These are phyloP conservation scores for Lepidotrigona ventralis DNA, from an alignment of 1,140 invertebrate genomes.

Conservation along the genomic window DNA sequence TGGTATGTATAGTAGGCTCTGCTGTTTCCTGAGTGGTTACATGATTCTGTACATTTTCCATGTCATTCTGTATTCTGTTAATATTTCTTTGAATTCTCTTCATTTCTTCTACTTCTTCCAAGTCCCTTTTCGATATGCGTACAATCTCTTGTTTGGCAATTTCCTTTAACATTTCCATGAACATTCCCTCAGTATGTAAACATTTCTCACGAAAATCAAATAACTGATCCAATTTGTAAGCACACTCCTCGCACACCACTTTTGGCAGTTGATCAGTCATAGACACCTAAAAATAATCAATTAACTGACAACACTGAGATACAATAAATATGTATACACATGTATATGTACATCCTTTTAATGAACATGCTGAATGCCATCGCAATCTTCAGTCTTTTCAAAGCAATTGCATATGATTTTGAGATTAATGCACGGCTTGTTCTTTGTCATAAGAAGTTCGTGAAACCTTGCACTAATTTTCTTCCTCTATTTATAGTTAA, in stretches of 20 bases:
- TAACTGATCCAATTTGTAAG: constrained; percentile 82
- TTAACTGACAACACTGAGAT: constrained; percentile 30
- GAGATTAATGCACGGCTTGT: neutral
- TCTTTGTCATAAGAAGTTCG: constrained; percentile 15
- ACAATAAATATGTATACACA: neutral
- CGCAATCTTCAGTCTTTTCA: neutral
- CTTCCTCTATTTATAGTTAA: constrained; percentile 54
- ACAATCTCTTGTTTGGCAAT: constrained; percentile 71
- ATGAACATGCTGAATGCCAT: neutral
- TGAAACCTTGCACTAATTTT: constrained; percentile 50
- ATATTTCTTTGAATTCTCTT: constrained; percentile 67
- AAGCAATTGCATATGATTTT: neutral
- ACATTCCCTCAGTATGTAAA: constrained; percentile 81
- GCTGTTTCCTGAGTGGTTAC: constrained; percentile 52
- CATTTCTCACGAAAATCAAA: constrained; percentile 83
- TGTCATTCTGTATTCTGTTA: constrained; percentile 63
- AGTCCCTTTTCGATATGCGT: constrained; percentile 63
- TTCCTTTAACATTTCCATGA: constrained; percentile 80
- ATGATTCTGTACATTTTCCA: constrained; percentile 70
- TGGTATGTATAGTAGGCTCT: constrained; percentile 67
- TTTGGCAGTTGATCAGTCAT: constrained; percentile 82
- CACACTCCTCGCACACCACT: constrained; percentile 82
- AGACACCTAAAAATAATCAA: constrained; percentile 78
- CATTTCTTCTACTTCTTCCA: constrained; percentile 62
- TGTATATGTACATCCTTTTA: neutral